Conservation (phyloP, 2,888 invertebrate species). For the Drosophila prolongata region DNA sequence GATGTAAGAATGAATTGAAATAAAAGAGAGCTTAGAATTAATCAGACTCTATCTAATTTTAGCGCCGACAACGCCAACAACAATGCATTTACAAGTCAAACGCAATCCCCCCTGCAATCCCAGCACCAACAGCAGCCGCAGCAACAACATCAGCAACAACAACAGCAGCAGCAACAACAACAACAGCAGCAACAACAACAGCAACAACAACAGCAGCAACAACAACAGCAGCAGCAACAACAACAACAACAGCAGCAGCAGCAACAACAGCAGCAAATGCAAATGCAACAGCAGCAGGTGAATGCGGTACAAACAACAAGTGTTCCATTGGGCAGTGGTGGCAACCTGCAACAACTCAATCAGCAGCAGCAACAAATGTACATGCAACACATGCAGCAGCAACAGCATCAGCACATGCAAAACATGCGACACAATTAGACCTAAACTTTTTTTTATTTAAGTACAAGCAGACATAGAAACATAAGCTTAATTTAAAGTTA, state of each 20-base stretch:
- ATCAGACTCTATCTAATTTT: background rate
- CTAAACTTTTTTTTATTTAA: too few species aligned
- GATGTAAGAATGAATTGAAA: conserved; percentile 41
- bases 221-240: conserved; percentile 48
- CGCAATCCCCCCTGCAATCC: conserved; percentile 33
- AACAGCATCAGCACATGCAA: conserved; percentile 75
- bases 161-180: conserved; percentile 53
- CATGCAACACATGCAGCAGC: conserved; percentile 68
- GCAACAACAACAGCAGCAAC: conserved; percentile 52
- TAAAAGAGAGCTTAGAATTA: rapidly evolving
- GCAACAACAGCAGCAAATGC: conserved; percentile 62
- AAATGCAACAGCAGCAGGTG: conserved; percentile 54
- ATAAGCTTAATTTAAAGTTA: conserved; percentile 30
- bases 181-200: conserved; percentile 60
- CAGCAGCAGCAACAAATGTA: conserved; percentile 73
- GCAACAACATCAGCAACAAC: conserved; percentile 52
- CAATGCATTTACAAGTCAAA: conserved; percentile 22
- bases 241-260: conserved; percentile 61
- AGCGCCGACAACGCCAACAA: conserved; percentile 20
- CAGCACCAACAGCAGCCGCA: conserved; percentile 49
- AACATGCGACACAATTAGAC: conserved; percentile 76
- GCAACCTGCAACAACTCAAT: conserved; percentile 63
- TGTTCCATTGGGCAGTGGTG: conserved; percentile 56
- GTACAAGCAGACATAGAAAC: conserved; percentile 13
- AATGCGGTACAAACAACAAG: conserved; percentile 56